Conservation (phyloP, 2,797 vertebrate genomes). For the Silurus lanzhouensis region DNA sequence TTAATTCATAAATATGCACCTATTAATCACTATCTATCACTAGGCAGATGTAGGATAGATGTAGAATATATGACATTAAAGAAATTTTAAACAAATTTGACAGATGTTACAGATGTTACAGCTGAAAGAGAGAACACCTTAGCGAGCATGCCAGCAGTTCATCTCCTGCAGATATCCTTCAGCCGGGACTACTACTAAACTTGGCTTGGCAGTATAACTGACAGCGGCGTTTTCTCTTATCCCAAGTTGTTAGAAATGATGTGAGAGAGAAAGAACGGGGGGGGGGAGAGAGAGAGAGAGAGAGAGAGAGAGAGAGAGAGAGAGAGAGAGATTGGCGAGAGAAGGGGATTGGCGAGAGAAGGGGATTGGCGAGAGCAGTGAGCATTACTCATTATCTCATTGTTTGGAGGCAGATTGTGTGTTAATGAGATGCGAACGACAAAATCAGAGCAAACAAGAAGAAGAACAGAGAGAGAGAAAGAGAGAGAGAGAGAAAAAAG, state of each 20-base stretch:
- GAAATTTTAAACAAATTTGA: background rate
- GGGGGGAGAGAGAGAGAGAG: too few species aligned
- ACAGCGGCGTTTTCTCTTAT: slow-evolving; percentile 33
- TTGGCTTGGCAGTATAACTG: slow-evolving; percentile 16
- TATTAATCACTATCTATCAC: too few species aligned
- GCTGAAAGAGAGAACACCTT: slow-evolving; percentile 25
- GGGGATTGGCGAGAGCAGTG: slow-evolving; percentile 40
- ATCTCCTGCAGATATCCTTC: slow-evolving; percentile 23
- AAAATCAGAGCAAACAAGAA: slow-evolving; percentile 59
- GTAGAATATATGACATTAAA: background rate
- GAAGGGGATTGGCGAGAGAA: slow-evolving; percentile 30
- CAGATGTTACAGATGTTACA: background rate
- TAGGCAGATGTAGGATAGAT: background rate
- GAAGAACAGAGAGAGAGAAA: slow-evolving; percentile 57
- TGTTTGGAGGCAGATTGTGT: slow-evolving; percentile 69
- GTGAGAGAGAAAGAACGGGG: background rate
- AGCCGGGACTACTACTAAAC: background rate
- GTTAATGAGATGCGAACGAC: slow-evolving; percentile 74
- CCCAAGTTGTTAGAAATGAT: slow-evolving; percentile 57
- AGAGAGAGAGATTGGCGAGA: too few species aligned
- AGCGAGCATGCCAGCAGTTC: slow-evolving; percentile 23
- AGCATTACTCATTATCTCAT: slow-evolving; percentile 67
- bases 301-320: too few species aligned
- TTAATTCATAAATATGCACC: too few species aligned
- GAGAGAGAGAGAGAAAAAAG: slow-evolving; percentile 58